Evolutionary conservation across 1,140 invertebrate genomes (phyloP).

Genomic region (Calliphora vicina): DNA sequence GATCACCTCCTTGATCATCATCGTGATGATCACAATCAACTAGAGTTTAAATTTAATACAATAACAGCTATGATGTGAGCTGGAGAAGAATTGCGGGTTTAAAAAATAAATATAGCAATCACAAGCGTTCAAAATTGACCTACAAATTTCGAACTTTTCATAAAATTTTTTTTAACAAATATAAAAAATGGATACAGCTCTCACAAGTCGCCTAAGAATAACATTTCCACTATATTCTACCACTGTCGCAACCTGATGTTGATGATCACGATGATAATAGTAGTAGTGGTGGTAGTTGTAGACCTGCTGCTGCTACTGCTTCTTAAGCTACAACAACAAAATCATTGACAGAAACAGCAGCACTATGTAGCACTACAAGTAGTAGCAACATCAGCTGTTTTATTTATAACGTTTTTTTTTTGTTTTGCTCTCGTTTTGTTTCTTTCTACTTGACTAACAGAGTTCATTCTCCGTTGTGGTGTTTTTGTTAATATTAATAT

Average conservation of each 20-base stretch:
- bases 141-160: no score
- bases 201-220: background rate
- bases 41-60: no score
- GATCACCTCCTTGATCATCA: no score
- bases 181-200: background rate
- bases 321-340: background rate
- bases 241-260: background rate
- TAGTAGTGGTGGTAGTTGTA: background rate
- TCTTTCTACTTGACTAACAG: conserved; percentile 7
- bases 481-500: no score
- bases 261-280: no score
- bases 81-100: no score
- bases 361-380: background rate
- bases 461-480: conserved; percentile 26
- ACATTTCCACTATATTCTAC: background rate
- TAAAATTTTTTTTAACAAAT: background rate
- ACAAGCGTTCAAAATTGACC: no score
- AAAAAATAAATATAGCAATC: no score
- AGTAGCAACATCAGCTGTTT: conserved; percentile 26
- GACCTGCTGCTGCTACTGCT: background rate
- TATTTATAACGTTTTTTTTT: background rate
- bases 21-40: no score
- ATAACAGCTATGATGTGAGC: no score
- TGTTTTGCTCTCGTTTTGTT: background rate
- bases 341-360: background rate